These are phyloP conservation scores for Phoxinus phoxinus DNA, from an alignment of 2,113 vertebrate genomes.

Conservation along the genomic window DNA sequence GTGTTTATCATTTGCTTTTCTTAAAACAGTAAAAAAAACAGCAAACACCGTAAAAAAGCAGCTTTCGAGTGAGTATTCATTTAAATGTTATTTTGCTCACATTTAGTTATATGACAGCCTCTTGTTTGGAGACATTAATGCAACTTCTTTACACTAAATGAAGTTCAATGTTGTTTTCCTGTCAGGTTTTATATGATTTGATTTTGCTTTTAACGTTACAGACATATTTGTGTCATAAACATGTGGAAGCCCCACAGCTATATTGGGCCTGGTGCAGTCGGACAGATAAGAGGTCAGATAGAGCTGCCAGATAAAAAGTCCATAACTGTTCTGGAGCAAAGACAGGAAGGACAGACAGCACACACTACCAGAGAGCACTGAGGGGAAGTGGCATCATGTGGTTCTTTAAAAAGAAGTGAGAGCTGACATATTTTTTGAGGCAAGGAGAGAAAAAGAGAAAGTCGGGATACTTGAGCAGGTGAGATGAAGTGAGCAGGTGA, in stretches of 20 bases:
- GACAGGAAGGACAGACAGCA: background rate
- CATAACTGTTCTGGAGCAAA: constrained; percentile 23
- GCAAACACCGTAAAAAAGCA: too few relatives aligned
- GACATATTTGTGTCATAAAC: constrained; percentile 11
- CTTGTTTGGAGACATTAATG: background rate
- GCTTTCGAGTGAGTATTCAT: too few relatives aligned
- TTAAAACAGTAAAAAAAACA: too few relatives aligned
- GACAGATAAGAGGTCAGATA: constrained; percentile 31
- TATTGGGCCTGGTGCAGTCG: background rate
- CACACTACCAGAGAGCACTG: background rate
- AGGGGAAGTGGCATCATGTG: constrained; percentile 7
- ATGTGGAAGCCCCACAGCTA: background rate
- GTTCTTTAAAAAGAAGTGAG: background rate
- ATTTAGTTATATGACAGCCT: background rate
- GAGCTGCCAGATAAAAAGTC: constrained; percentile 22
- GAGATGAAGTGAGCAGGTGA: constrained; percentile 1
- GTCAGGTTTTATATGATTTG: constrained; percentile 23
- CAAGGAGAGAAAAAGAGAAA: background rate
- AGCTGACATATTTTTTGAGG: background rate
- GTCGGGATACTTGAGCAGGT: background rate
- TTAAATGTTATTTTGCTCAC: background rate
- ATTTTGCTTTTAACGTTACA: constrained; percentile 6
- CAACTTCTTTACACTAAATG: background rate
- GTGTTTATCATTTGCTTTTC: background rate
- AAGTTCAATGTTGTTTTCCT: background rate